Base-by-base conservation (phyloP, 2,888 invertebrate genomes). In the Hartigia nigra region DNA sequence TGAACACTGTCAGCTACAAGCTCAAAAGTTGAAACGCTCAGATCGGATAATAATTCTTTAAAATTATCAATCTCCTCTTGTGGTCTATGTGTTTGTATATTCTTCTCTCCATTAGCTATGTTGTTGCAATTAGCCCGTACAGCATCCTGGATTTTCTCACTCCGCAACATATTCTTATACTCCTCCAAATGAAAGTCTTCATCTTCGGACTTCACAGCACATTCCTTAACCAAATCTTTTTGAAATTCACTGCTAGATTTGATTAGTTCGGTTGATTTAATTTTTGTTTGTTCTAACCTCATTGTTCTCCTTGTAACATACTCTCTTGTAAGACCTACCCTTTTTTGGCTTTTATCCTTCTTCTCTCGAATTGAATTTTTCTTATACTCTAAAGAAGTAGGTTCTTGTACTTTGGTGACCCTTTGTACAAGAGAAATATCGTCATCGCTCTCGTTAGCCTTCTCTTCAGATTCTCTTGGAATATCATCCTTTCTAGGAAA, bases 1-100 rank as follows among this genome's bases (percentile, higher is more conserved):
- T 92, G 92, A 4, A 93, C 90, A 82, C 91, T 92, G 79, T 93
- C 92, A 32, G 92, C 93, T 36, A 93, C 91, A 70, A 93, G 86
- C 81, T 92, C 91, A 87, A 93, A 93, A 32, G 83, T 86, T 1
- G 91, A 91, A 39, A 81, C 81, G 12, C 87, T 84, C 11, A 91
- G 83, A 74, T 91, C 90, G 4, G 76, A 80, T n/a, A 91, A 81
- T 80, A 91, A 83, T 31, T 81, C 79, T n/a, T 87, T 83, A 74
- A 91, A 87, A 79, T 86, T 77, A 0, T 85, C 76, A 1, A 81
- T 79, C 72, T 86, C 83, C 37, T 83, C 81, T 35, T 85, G 55
- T 55, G 55, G 55, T 55, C 55, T 55, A 55, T 55, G 55, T 9
- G 23, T 55, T 55, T 55, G 55, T 23, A 55, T 55, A 55, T 23